Conservation (phyloP, 2,797 vertebrate species). For the Dendrocincla fuliginosa region DNA sequence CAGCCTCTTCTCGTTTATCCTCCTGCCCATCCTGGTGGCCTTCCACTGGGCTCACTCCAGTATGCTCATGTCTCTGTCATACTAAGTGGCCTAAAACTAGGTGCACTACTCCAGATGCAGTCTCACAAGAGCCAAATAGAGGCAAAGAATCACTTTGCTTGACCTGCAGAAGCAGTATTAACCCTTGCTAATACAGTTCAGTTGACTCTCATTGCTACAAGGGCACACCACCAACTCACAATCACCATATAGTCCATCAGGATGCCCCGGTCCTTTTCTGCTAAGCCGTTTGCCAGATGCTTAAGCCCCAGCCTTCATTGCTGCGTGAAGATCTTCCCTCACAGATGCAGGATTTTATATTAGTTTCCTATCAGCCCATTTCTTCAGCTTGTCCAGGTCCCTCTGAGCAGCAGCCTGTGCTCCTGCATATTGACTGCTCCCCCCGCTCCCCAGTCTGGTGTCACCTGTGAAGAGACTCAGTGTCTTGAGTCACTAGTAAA, state of each 20-base stretch:
- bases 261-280: neutral
- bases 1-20: neutral
- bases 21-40: neutral
- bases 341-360: neutral
- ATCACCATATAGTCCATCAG: neutral
- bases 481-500: neutral
- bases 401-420: neutral
- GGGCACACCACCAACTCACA: neutral
- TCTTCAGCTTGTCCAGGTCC: neutral
- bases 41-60: neutral
- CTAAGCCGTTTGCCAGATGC: neutral
- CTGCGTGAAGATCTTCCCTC: neutral
- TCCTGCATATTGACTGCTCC: neutral
- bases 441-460: neutral
- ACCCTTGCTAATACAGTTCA: neutral
- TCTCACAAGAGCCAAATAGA: neutral
- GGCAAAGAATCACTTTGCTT: neutral
- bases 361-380: neutral
- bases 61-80: neutral
- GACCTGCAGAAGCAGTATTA: neutral
- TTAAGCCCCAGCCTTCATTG: neutral
- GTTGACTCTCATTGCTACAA: neutral
- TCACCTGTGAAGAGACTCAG: neutral
- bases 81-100: neutral
- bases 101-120: neutral